These are phyloP conservation scores for Oreotragus oreotragus DNA, from an alignment of 2,113 vertebrate species.

Conservation along the genomic window DNA sequence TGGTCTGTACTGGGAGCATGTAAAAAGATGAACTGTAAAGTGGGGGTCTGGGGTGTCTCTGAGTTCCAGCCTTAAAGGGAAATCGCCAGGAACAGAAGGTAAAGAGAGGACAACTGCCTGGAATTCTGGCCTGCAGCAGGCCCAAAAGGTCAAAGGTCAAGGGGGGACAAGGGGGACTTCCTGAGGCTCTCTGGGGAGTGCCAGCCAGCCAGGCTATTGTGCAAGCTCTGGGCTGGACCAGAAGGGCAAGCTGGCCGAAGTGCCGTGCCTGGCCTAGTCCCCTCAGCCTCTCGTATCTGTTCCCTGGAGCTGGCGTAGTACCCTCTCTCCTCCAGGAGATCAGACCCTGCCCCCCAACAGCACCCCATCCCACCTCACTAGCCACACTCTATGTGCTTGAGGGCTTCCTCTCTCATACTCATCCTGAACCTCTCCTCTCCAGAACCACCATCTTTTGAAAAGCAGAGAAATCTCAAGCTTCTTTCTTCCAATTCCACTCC, in stretches of 20 bases:
- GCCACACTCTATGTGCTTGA: not conserved
- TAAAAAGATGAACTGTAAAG: not conserved
- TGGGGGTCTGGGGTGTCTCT: not conserved
- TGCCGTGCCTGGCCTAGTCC: not conserved
- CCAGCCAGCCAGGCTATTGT: constrained; percentile 55
- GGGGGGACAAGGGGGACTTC: constrained; percentile 63
- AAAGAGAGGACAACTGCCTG: constrained; percentile 51
- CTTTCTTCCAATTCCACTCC: not conserved
- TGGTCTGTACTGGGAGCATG: not conserved
- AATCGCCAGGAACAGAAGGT: constrained; percentile 39
- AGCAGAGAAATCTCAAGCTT: not conserved
- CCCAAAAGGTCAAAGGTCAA: constrained; percentile 49
- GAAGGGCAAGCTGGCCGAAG: constrained; percentile 31
- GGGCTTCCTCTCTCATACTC: not conserved
- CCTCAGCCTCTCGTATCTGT: not conserved
- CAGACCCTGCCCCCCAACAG: not conserved
- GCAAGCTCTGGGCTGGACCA: constrained; percentile 39
- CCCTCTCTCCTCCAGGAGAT: not conserved
- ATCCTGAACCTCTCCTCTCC: not conserved
- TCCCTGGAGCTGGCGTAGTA: not conserved
- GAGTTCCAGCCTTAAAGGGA: not conserved
- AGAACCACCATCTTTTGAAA: not conserved
- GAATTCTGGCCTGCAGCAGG: constrained; percentile 21
- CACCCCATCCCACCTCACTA: not conserved
- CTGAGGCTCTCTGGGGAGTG: constrained; percentile 64